These are phyloP conservation scores for Lasioglossum pauxillum DNA, from an alignment of 2,888 invertebrate genomes.

Conservation along the genomic window DNA sequence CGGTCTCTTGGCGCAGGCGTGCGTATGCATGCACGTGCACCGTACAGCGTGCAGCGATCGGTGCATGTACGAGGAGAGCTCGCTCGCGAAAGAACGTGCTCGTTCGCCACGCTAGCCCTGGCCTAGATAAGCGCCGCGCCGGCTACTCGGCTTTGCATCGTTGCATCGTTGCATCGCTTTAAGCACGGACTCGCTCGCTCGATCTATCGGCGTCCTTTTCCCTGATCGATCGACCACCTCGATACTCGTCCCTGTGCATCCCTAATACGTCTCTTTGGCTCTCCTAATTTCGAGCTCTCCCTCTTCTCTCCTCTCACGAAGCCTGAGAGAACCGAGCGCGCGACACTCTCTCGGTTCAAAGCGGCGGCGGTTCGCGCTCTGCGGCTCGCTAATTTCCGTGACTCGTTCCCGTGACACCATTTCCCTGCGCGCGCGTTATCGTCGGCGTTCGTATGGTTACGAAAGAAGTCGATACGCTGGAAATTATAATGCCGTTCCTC, in stretches of 20 bases:
- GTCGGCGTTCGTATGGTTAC: constrained; percentile 38
- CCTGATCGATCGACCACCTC: constrained; percentile 4
- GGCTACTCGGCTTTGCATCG: constrained; percentile 75
- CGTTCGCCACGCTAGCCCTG: constrained; percentile 81
- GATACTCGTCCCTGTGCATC: constrained; percentile 30
- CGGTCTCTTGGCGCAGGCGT: constrained; percentile 18
- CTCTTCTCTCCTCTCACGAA: not conserved
- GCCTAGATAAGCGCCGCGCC: constrained; percentile 80
- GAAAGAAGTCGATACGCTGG: constrained; percentile 45
- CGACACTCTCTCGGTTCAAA: constrained; percentile 20
- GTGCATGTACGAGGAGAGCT: constrained; percentile 36
- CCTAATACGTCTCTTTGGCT: constrained; percentile 22
- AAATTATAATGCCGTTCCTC: constrained; percentile 26
- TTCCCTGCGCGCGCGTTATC: constrained; percentile 43
- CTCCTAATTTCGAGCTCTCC: constrained; percentile 20
- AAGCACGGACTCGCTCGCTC: constrained; percentile 36
- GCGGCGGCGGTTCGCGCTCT: not conserved
- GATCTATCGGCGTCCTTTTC: constrained; percentile 41
- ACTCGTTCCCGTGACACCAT: constrained; percentile 57
- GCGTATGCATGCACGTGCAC: constrained; percentile 45
- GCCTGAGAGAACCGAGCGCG: not conserved
- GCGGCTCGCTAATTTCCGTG: constrained; percentile 48
- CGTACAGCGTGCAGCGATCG: constrained; percentile 39
- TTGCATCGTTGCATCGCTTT: constrained; percentile 69
- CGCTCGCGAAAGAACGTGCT: constrained; percentile 52